phyloP scores from a whole-genome alignment of 2,113 vertebrate species.

The Oplegnathus fasciatus region DNA sequence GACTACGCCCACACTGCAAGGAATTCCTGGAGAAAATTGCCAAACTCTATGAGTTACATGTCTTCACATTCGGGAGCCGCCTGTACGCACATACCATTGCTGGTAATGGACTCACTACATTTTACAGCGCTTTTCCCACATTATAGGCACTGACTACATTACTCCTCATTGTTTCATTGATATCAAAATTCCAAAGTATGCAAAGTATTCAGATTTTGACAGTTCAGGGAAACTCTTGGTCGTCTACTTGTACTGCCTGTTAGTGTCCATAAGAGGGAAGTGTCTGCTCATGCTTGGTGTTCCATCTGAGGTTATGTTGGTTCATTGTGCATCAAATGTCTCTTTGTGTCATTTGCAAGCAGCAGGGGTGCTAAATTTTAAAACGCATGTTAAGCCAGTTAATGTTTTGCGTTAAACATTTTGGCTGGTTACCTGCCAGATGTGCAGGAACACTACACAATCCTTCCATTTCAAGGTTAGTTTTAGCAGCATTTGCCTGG shows the following conservation, averaged over 20 bases:
- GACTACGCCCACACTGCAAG: slow-evolving; percentile 96
- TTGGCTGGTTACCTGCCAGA: neutral
- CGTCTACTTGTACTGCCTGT: slow-evolving; percentile 22
- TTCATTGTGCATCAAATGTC: neutral
- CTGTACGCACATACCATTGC: slow-evolving; percentile 99
- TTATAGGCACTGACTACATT: fast-evolving
- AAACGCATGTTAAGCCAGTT: neutral
- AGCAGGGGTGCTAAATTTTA: neutral
- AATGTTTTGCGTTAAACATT: neutral
- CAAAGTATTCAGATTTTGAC: neutral
- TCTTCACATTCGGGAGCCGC: slow-evolving; percentile 98
- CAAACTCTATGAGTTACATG: slow-evolving; percentile 95
- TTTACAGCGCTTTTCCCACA: neutral
- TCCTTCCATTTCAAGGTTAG: too few species aligned
- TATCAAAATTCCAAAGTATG: neutral
- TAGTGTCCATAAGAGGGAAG: slow-evolving; percentile 70
- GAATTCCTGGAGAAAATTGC: slow-evolving; percentile 97
- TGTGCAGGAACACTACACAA: neutral
- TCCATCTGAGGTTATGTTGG: neutral
- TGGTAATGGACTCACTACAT: slow-evolving; percentile 80
- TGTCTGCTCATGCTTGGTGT: slow-evolving; percentile 30
- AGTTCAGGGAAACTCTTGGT: neutral
- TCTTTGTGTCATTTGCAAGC: neutral
- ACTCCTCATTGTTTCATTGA: neutral
- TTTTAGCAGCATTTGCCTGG: neutral